These are phyloP conservation scores for Embidobia sp. DNA, from an alignment of 2,888 invertebrate species.

Conservation along the genomic window DNA sequence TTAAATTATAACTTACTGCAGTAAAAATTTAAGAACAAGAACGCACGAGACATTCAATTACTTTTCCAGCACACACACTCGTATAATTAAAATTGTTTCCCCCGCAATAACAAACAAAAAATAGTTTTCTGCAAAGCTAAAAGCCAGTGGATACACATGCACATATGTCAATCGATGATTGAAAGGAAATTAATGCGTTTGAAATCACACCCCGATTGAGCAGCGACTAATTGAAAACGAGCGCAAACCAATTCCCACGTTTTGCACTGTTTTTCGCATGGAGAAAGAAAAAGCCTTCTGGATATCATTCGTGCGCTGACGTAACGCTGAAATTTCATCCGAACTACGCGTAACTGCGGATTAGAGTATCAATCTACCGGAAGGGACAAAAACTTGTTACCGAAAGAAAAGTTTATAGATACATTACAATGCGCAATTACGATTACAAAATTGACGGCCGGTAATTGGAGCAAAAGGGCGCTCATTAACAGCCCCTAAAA, in stretches of 20 bases:
- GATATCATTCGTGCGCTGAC: slow-evolving; percentile 28
- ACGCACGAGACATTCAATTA: too few species aligned
- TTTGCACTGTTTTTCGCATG: slow-evolving; percentile 17
- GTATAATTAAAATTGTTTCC: too few species aligned
- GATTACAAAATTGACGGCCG: slow-evolving; percentile 19
- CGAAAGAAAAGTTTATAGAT: slow-evolving; percentile 10
- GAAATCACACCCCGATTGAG: too few species aligned
- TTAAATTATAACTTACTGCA: too few species aligned
- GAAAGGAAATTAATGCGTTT: too few species aligned
- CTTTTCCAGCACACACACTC: too few species aligned
- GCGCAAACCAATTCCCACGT: slow-evolving; percentile 47
- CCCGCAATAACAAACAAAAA: too few species aligned
- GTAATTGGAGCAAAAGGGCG: too few species aligned
- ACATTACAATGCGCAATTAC: slow-evolving; percentile 23
- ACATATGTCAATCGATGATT: too few species aligned
- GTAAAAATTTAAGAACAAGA: too few species aligned
- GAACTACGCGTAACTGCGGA: slow-evolving; percentile 17
- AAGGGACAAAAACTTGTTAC: slow-evolving; percentile 16
- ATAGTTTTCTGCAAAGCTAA: too few species aligned
- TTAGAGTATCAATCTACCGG: slow-evolving; percentile 37
- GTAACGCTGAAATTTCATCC: slow-evolving; percentile 55
- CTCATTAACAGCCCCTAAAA: slow-evolving; percentile 20
- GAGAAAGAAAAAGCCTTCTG: slow-evolving; percentile 14
- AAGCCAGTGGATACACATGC: too few species aligned
- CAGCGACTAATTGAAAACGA: not conserved